These are phyloP conservation scores for Bugulina stolonifera DNA, from an alignment of 2,888 invertebrate species.

Conservation along the genomic window DNA sequence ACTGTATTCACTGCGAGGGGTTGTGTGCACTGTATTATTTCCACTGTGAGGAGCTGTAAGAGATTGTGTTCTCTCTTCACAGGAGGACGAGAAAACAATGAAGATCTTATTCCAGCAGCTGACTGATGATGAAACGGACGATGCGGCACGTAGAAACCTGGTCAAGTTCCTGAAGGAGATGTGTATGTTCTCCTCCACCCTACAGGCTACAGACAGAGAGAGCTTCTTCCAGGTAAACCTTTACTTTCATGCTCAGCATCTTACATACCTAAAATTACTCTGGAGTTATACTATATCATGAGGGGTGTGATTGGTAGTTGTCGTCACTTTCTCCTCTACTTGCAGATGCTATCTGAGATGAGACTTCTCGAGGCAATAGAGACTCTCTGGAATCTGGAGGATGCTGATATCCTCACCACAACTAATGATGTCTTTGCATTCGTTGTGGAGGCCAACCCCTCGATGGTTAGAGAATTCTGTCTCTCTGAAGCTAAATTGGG, in stretches of 20 bases:
- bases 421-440: slow-evolving; percentile 96
- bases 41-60: too few species aligned
- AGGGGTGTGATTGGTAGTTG: too few species aligned
- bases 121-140: slow-evolving; percentile 78
- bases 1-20: too few species aligned
- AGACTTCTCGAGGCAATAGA: slow-evolving; percentile 51
- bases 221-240: slow-evolving; percentile 76
- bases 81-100: slow-evolving; percentile 95
- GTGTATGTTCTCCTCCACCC: slow-evolving; percentile 96
- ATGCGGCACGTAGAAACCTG: slow-evolving; percentile 80
- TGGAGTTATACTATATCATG: too few species aligned
- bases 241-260: neutral
- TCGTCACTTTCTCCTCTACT: too few species aligned
- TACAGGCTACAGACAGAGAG: slow-evolving; percentile 94
- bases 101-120: slow-evolving; percentile 88
- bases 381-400: slow-evolving; percentile 66
- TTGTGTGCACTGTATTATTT: too few species aligned
- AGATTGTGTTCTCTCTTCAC: slow-evolving; percentile 46
- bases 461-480: slow-evolving; percentile 93
- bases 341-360: slow-evolving; percentile 50
- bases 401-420: slow-evolving; percentile 87
- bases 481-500: slow-evolving; percentile 64
- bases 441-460: slow-evolving; percentile 96
- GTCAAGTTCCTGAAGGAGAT: slow-evolving; percentile 97
- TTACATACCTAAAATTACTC: neutral